Base-by-base conservation (phyloP, 2,888 invertebrate genomes). In the Latrodectus hesperus region DNA sequence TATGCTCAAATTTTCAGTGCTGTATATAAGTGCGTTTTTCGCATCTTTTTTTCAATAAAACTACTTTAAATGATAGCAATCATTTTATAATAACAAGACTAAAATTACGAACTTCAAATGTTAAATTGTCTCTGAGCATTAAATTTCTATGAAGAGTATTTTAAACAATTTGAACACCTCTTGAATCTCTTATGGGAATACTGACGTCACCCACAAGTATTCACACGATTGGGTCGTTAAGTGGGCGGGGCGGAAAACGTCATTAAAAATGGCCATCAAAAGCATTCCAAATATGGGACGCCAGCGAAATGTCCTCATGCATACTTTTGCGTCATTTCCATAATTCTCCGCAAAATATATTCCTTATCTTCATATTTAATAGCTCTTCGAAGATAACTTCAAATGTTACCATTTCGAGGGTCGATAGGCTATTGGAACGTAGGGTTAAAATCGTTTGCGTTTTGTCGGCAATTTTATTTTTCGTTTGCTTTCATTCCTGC, bases 371-470 rank as follows among this genome's bases (percentile, higher is more conserved):
- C 49, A 16, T 72, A 73, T 64, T 84, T 84, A 84, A 84, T 84
- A 77, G 84, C 74, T 65, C 78, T 79, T 78, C 67, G 78, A 60
- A 78, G 84, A 84, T 84, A 84, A 55, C 53, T 65, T 64, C 72
- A 60, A 78, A 73, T 77, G 77, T 72, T 68, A 17, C 55, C 67
- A 65, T 77, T 78, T 78, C 55, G 68, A 53, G 68, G 78, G 73
- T 73, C 78, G 78, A 79, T 78, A 65, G 78, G 70, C 78, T 74
- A 84, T 84, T 84, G 84, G 78, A 84, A 74, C 73, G 78, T 74
- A 74, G 84, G 84, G 84, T 84, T 84, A 78, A 79, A 84, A 84
- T 84, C 84, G 84, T 78, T 84, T 84, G 73, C 74, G 67, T 83
- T 83, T 76, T 67, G 72, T 52, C 72, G 53, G 65, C 49, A 38